Evolutionary conservation across 2,888 invertebrate genomes (phyloP).

Genomic region (Dinocampus coccinellae): DNA sequence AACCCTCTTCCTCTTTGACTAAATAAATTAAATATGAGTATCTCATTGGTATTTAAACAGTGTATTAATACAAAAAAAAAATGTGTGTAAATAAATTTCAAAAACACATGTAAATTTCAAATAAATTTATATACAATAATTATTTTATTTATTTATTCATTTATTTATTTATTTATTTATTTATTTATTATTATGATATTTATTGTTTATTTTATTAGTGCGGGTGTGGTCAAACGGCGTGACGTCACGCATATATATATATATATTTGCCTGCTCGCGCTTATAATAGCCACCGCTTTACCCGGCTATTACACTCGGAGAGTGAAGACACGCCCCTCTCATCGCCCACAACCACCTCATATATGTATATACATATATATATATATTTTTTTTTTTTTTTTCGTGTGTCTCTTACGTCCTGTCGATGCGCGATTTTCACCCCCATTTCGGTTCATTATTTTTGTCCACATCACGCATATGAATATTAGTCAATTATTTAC

Average conservation of each 20-base stretch:
- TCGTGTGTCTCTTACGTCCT: background rate
- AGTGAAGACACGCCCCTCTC: slow-evolving; percentile 55
- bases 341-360: slow-evolving; percentile 52
- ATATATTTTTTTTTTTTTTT: too few species aligned
- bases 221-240: slow-evolving; percentile 53
- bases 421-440: background rate
- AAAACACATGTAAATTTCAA: background rate
- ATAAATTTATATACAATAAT: slow-evolving; percentile 31
- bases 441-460: background rate
- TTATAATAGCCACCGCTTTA: slow-evolving; percentile 58
- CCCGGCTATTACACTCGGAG: slow-evolving; percentile 52
- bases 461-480: background rate
- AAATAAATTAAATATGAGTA: too few species aligned
- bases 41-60: background rate
- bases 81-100: slow-evolving; percentile 13
- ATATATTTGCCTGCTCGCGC: slow-evolving; percentile 37
- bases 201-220: slow-evolving; percentile 37
- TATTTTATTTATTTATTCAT: background rate
- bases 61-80: too few species aligned
- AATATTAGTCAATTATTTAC: background rate
- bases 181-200: too few species aligned
- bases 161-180: background rate
- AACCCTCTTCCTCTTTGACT: too few species aligned
- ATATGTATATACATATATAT: background rate
- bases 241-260: slow-evolving; percentile 47